Evolutionary conservation across 2,797 vertebrate species (phyloP), one percentile per base, ranked within the genome.

Genomic region (Enteromius argenteus): DNA sequence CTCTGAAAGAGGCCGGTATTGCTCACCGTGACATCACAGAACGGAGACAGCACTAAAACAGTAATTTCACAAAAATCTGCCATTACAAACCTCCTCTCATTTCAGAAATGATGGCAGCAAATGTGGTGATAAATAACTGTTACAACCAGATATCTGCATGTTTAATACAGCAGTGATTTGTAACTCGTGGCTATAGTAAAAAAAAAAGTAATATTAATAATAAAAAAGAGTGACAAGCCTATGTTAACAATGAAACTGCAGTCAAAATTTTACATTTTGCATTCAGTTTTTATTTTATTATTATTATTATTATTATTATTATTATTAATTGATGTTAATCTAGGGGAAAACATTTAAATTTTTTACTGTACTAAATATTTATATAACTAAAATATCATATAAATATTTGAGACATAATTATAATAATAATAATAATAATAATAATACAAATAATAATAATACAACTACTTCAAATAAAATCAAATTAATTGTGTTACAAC

Each of bases 1-100:
- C 60, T 15, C 15, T 30, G 46, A 76, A 66, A 76, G 60, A 51
- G 44, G 13, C 27, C 53, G 46, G 14, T 46, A 76, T 76, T 68
- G 72, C 44, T 68, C 62, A 83, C n/a, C 4, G 72, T 83, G 81
- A 68, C 73, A 83, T 49, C 44, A 4, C 30, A 21, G 69, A 82
- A 51, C 1, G 14, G 23, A 72, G 79, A 60, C 37, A 4, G 56
- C 51, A 27, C 32, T 49, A 58, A 72, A 10, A 11, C 32, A 30
- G 46, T 56, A 0, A 30, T 75, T 67, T 67, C 60, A 67, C 72
- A 39, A 19, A 76, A 75, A 27, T 75, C 5, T 27, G 60, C 14
- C 35, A 51, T 75, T 83, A 67, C 58, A 83, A 75, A 75, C 56
- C 69, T 51, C 21, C 13, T 51, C 30, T 83, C n/a, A 66, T 75